Conservation (phyloP, 1,140 invertebrate species). For the Pseudomyrmex dendroicus region DNA sequence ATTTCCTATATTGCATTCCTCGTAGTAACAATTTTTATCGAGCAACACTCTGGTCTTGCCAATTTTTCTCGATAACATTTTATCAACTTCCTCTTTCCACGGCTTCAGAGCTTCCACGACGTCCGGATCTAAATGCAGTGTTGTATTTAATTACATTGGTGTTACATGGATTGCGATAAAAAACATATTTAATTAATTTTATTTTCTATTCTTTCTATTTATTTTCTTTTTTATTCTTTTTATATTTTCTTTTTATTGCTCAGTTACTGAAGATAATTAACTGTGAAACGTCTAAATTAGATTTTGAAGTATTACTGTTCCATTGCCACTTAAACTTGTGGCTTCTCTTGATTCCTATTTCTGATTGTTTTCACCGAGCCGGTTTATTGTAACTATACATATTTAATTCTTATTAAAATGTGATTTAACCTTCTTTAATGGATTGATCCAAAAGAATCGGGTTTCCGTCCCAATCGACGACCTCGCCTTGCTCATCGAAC, state of each 20-base stretch:
- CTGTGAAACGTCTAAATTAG: too few species aligned
- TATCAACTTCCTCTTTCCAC: constrained; percentile 87
- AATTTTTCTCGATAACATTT: constrained; percentile 85
- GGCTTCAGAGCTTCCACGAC: constrained; percentile 86
- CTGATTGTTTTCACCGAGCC: too few species aligned
- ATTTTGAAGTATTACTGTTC: too few species aligned
- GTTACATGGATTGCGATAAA: too few species aligned
- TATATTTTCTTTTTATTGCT: too few species aligned
- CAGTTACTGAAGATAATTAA: too few species aligned
- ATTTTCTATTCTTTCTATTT: not conserved
- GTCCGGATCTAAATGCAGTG: constrained; percentile 80
- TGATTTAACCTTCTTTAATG: constrained; percentile 87
- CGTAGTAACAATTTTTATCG: constrained; percentile 84
- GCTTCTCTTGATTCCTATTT: too few species aligned
- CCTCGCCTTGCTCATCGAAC: constrained; percentile 91
- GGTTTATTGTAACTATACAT: too few species aligned
- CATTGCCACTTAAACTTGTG: too few species aligned
- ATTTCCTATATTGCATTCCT: constrained; percentile 92
- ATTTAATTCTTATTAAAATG: too few species aligned
- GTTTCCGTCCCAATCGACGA: constrained; percentile 89
- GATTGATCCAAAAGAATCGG: constrained; percentile 90
- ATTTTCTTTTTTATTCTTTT: not conserved
- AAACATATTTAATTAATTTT: too few species aligned
- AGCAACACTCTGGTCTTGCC: constrained; percentile 87
- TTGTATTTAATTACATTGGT: too few species aligned